Conservation (phyloP, 2,113 vertebrate species). For the Oryzias celebensis region DNA sequence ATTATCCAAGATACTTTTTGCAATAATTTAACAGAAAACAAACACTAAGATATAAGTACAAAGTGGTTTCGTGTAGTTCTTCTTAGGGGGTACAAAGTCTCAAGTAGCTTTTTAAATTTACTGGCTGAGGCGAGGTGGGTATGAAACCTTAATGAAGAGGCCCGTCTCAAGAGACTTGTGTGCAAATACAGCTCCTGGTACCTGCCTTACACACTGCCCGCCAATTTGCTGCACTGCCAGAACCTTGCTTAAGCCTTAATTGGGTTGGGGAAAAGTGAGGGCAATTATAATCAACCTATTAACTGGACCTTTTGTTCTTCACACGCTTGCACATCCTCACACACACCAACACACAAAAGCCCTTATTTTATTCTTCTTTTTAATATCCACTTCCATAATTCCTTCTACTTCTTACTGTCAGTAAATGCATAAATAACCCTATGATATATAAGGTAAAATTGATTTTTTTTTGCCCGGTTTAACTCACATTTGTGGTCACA, state of each 20-base stretch:
- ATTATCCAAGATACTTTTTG: neutral
- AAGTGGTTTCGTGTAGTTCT: neutral
- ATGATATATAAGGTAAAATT: too few relatives aligned
- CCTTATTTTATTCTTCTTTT: slow-evolving; percentile 21
- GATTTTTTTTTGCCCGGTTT: too few relatives aligned
- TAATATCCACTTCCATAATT: slow-evolving; percentile 22
- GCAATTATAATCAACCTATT: slow-evolving; percentile 71
- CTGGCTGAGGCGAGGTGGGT: slow-evolving; percentile 22
- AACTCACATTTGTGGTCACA: too few relatives aligned
- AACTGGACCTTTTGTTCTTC: slow-evolving; percentile 71
- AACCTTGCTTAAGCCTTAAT: slow-evolving; percentile 65
- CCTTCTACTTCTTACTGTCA: neutral
- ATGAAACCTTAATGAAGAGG: slow-evolving; percentile 64
- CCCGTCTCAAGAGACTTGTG: slow-evolving; percentile 52
- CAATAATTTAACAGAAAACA: neutral
- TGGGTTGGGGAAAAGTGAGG: slow-evolving; percentile 60
- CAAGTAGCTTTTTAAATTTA: slow-evolving; percentile 50
- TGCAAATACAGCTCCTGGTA: slow-evolving; percentile 58
- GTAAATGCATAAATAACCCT: too few relatives aligned
- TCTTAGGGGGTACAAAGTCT: slow-evolving; percentile 9
- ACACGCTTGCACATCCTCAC: neutral
- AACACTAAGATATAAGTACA: neutral
- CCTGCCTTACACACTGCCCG: slow-evolving; percentile 53
- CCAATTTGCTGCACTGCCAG: slow-evolving; percentile 38
- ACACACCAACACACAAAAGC: slow-evolving; percentile 34